Percentiles rank a stretch among this genome's conserved stretches.
Evolutionary conservation across 2,797 vertebrate species (phyloP).

Genomic region (Kryptopterus vitreolus): DNA sequence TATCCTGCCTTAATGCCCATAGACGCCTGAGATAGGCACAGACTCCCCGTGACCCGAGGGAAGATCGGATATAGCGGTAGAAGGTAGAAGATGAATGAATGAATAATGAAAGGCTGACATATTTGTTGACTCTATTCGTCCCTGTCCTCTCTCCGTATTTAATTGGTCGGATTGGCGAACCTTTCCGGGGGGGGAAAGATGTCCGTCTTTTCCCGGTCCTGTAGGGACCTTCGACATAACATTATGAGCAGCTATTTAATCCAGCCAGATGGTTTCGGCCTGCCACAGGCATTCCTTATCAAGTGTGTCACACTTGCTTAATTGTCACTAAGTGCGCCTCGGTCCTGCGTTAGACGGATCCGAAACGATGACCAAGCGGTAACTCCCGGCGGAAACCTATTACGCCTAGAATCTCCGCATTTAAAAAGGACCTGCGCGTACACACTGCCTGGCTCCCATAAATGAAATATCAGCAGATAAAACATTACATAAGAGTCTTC

Average conservation of each 20-base stretch:
- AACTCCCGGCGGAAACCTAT: conserved; percentile 46
- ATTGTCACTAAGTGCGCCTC: conserved; percentile 60
- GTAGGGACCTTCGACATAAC: conserved; percentile 48
- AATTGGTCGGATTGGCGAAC: conserved; percentile 59
- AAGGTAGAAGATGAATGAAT: too few relatives aligned
- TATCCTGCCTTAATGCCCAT: too few relatives aligned
- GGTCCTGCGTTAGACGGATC: conserved; percentile 56
- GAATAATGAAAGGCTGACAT: too few relatives aligned
- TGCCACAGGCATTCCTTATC: conserved; percentile 67
- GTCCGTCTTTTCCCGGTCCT: conserved; percentile 17
- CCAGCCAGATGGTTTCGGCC: conserved; percentile 71
- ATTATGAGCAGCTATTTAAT: conserved; percentile 60
- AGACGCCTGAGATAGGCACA: too few relatives aligned
- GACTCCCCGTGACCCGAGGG: too few relatives aligned
- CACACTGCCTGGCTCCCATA: neutral
- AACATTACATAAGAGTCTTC: neutral
- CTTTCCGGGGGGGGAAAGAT: conserved; percentile 41
- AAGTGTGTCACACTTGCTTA: conserved; percentile 74
- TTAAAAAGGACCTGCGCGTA: conserved; percentile 46
- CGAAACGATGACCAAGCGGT: conserved; percentile 58
- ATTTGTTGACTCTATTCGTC: too few relatives aligned
- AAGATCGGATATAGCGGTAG: too few relatives aligned
- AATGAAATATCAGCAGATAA: neutral
- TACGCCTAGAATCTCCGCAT: conserved; percentile 46
- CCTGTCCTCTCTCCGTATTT: neutral